A percentile compares a stretch with the other conserved stretches of the same genome.
These are phyloP conservation scores for Meliscaeva auricollis DNA, from an alignment of 2,888 invertebrate species.

Conservation along the genomic window DNA sequence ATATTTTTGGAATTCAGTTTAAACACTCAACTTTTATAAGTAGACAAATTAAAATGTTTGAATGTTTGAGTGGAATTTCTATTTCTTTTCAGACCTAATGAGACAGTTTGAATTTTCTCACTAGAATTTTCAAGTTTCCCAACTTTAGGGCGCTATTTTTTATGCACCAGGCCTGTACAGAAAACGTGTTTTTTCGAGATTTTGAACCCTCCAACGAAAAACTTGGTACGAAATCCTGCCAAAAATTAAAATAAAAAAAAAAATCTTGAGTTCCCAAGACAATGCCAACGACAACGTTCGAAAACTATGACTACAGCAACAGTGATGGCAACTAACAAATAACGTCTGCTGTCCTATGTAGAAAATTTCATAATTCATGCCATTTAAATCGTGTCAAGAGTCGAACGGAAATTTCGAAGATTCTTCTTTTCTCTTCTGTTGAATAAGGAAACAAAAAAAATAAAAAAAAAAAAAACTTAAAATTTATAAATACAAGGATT, in stretches of 20 bases:
- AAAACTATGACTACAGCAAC: neutral
- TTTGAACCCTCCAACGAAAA: neutral
- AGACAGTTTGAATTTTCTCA: too few relatives aligned
- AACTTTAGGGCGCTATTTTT: too few relatives aligned
- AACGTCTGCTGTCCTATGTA: constrained; percentile 28
- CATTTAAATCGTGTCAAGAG: constrained; percentile 63
- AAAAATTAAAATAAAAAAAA: constrained; percentile 39
- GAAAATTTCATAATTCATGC: constrained; percentile 42
- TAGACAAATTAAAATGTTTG: too few relatives aligned
- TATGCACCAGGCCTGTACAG: neutral
- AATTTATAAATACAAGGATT: constrained; percentile 8
- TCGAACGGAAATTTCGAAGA: constrained; percentile 36
- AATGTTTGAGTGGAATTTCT: too few relatives aligned
- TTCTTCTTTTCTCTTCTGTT: neutral
- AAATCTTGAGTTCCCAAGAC: constrained; percentile 18
- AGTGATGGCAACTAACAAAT: constrained; percentile 1
- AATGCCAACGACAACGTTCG: constrained; percentile 7
- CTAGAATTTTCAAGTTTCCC: too few relatives aligned
- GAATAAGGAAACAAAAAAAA: neutral
- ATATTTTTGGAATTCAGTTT: too few relatives aligned
- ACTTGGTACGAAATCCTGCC: constrained; percentile 41
- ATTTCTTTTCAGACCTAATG: too few relatives aligned
- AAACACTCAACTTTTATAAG: too few relatives aligned
- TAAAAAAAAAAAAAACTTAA: neutral
- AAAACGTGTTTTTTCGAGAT: neutral